phyloP scores from a whole-genome alignment of 2,888 invertebrate species.

The Crocallis elinguaria region DNA sequence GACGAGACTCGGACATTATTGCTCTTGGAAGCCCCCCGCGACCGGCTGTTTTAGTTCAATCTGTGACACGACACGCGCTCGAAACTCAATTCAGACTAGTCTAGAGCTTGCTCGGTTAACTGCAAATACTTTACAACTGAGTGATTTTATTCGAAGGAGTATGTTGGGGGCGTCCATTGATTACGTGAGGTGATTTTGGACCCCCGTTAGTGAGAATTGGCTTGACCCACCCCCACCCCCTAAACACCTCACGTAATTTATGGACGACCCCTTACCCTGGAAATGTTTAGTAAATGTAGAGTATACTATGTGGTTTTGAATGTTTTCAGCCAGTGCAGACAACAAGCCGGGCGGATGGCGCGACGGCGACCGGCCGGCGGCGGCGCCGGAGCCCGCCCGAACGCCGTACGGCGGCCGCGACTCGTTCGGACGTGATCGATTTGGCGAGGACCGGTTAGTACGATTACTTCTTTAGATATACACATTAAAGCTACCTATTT shows the following conservation, averaged over 20 bases:
- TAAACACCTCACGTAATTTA: too few species aligned
- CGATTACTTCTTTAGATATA: not conserved
- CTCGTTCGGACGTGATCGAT: constrained; percentile 74
- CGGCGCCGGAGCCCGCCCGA: constrained; percentile 69
- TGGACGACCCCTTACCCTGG: too few species aligned
- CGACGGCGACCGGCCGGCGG: constrained; percentile 68
- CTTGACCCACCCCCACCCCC: too few species aligned
- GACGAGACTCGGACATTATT: constrained; percentile 74
- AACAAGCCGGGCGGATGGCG: constrained; percentile 81
- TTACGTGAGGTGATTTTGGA: too few species aligned
- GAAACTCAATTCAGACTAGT: constrained; percentile 94
- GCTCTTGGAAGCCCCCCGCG: constrained; percentile 87
- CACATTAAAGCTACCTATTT: too few species aligned
- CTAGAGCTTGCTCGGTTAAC: constrained; percentile 84
- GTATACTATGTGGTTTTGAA: not conserved
- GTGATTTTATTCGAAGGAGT: constrained; percentile 40
- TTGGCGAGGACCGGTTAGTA: constrained; percentile 53
- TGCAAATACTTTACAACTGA: constrained; percentile 54
- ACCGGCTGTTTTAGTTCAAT: constrained; percentile 90
- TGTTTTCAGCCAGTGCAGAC: constrained; percentile 67
- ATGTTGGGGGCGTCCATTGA: not conserved
- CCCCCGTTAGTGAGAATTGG: too few species aligned
- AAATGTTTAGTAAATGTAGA: too few species aligned
- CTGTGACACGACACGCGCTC: constrained; percentile 81
- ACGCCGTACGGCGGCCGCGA: constrained; percentile 79